Percentiles rank a stretch among this genome's conserved stretches.
Evolutionary conservation across 2,888 invertebrate species (phyloP).

Genomic region (Iphiclides podalirius): DNA sequence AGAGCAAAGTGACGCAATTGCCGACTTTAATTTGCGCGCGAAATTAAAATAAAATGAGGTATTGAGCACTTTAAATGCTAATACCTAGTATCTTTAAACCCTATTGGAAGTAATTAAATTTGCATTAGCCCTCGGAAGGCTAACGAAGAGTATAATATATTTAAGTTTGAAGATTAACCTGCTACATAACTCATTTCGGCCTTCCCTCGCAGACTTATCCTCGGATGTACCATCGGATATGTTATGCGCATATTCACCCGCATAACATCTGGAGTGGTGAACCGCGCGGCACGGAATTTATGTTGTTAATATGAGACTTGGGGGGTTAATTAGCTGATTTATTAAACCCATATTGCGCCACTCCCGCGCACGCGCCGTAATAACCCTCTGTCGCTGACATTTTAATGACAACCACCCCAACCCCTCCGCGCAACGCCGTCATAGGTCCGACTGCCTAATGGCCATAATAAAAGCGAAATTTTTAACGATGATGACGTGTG

Average conservation of each 20-base stretch:
- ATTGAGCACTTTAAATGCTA: too few species aligned
- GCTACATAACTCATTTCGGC: slow-evolving; percentile 21
- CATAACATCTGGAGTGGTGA: slow-evolving; percentile 63
- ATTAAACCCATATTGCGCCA: slow-evolving; percentile 65
- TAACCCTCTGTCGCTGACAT: slow-evolving; percentile 61
- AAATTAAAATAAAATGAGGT: too few species aligned
- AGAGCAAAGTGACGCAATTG: too few species aligned
- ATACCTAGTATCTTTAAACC: too few species aligned
- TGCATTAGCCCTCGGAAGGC: neutral
- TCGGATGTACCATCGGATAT: slow-evolving; percentile 34
- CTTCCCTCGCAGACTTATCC: slow-evolving; percentile 23
- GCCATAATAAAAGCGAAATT: slow-evolving; percentile 49
- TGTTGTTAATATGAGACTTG: slow-evolving; percentile 72
- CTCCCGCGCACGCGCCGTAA: slow-evolving; percentile 55
- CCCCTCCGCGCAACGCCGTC: slow-evolving; percentile 34
- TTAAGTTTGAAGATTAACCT: slow-evolving; percentile 18
- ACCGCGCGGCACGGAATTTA: slow-evolving; percentile 69
- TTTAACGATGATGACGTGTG: slow-evolving; percentile 39
- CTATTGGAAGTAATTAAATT: slow-evolving; percentile 21
- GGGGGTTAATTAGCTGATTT: slow-evolving; percentile 77
- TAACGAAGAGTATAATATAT: slow-evolving; percentile 15
- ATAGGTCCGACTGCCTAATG: slow-evolving; percentile 23
- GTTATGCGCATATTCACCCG: slow-evolving; percentile 62
- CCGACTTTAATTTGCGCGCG: too few species aligned
- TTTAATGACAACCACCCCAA: slow-evolving; percentile 50